These are phyloP conservation scores for Myiothlypis chrysogaster DNA, from an alignment of 2,797 vertebrate genomes.

Conservation along the genomic window DNA sequence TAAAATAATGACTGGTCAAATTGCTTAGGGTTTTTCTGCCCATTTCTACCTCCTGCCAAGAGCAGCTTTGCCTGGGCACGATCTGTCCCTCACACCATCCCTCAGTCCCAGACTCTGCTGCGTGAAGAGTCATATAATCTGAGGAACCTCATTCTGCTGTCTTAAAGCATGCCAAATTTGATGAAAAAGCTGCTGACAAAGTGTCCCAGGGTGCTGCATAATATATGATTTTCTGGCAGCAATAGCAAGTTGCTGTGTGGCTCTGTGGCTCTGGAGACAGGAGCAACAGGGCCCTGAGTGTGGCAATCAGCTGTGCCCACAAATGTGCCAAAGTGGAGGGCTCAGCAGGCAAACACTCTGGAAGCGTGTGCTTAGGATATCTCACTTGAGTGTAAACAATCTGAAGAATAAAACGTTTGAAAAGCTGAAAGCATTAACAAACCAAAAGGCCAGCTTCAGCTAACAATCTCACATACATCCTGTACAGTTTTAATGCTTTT, in stretches of 20 bases:
- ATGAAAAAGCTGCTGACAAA: neutral
- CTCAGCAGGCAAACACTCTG: neutral
- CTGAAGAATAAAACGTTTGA: neutral
- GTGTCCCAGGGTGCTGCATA: neutral
- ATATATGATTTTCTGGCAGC: neutral
- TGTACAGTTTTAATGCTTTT: neutral
- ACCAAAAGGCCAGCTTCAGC: neutral
- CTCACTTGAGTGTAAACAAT: neutral
- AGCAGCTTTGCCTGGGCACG: neutral
- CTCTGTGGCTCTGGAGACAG: neutral
- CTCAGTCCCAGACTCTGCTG: neutral
- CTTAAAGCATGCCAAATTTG: neutral
- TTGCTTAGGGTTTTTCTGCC: neutral
- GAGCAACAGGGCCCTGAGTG: neutral
- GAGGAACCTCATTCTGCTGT: neutral
- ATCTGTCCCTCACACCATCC: neutral
- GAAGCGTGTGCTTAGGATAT: neutral
- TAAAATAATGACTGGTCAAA: neutral
- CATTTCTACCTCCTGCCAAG: neutral
- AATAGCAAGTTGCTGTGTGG: neutral
- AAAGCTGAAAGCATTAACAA: neutral
- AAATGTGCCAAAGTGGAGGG: constrained; percentile 31
- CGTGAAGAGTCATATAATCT: neutral
- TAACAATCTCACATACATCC: neutral
- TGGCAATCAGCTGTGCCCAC: constrained; percentile 12